Evolutionary conservation across 2,888 invertebrate species (phyloP), one percentile per base, ranked within the genome.

Genomic region (Apodemia mormo): DNA sequence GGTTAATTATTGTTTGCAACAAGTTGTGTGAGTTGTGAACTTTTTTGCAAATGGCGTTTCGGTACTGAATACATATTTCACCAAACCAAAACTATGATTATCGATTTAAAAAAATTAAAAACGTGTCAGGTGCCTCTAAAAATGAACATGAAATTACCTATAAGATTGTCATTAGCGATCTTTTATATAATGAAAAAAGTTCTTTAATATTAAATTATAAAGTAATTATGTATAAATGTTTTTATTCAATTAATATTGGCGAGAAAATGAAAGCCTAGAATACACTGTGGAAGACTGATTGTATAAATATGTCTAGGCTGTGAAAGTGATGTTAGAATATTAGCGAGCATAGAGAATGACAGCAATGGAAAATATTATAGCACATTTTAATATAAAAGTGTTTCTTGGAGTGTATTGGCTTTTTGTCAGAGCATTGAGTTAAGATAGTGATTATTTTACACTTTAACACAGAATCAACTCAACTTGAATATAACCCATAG

Each of bases 261-360:
- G 58, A 29, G 58, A 58, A 29, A 30, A 12, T 58, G 58, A 12
- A 65, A 68, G 65, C 54, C 67, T 70, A 67, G 67, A 49, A 67
- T 43, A 68, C 67, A 29, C 37, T 66, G 49, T 68, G 73, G 70
- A 74, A 74, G 74, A 73, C 74, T 73, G 74, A 74, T 71, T 70
- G 73, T 73, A 69, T 69, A 73, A 68, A 58, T 58, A 10, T 30
- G 12, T 45, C 45, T 45, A 58, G 58, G 58, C 58, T 29, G 58
- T 30, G 30, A 58, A 58, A 58, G 58, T 68, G 65, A 68, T 49
- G 49, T 65, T 68, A 68, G 65, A 65, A 37, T 68, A 45, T 52
- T 68, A 68, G 64, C 37, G 40, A 67, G 29, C 65, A 52, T 54
- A 40, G 40, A 65, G 70, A 68, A 65, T 69, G 66, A 72, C 45